Conservation (phyloP, 2,113 vertebrate genomes). For the Bubo bubo region DNA sequence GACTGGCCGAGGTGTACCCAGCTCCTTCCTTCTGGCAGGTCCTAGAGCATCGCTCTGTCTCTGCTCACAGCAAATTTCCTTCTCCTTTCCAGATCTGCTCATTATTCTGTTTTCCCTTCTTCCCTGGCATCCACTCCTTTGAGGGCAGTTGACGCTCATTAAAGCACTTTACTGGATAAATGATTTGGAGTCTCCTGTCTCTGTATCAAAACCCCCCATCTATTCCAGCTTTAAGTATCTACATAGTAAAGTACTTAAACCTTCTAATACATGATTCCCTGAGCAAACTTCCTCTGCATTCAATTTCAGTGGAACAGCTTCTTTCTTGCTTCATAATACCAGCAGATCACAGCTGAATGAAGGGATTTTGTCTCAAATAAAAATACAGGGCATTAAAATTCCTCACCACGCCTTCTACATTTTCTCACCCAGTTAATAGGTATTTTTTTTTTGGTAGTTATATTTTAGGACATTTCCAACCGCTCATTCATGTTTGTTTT, state of each 20-base stretch:
- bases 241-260: slow-evolving; percentile 30
- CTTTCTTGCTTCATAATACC: neutral
- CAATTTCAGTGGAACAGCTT: neutral
- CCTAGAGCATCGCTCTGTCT: neutral
- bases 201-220: neutral
- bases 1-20: neutral
- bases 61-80: neutral
- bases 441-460: neutral
- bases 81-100: neutral
- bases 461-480: neutral
- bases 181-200: neutral
- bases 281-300: slow-evolving; percentile 24
- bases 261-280: neutral
- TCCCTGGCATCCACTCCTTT: neutral
- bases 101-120: neutral
- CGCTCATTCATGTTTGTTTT: neutral
- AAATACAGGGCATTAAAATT: neutral
- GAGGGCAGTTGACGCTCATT: neutral
- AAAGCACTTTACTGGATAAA: slow-evolving; percentile 5
- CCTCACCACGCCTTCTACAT: neutral
- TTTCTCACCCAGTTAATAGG: neutral
- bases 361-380: slow-evolving; percentile 16
- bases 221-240: neutral
- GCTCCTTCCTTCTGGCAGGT: neutral
- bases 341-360: neutral